Conservation (phyloP, 1,140 invertebrate genomes). For the Drosophila jambulina region DNA sequence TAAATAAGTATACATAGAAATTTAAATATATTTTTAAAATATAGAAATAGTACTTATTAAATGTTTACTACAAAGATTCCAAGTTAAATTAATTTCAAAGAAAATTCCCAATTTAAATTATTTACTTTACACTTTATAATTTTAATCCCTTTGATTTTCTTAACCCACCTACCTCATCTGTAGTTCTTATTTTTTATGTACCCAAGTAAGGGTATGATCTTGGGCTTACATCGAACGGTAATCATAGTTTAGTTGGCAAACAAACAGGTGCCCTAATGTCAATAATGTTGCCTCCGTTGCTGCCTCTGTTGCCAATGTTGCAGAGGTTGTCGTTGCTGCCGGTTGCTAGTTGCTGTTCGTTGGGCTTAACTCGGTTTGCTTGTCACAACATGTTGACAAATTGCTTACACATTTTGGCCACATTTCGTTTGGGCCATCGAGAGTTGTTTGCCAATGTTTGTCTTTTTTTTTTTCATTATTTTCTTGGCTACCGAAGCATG, state of each 20-base stretch:
- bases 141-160: too few species aligned
- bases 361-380: conserved; percentile 43
- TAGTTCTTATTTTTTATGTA: too few species aligned
- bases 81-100: too few species aligned
- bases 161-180: too few species aligned
- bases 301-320: conserved; percentile 22
- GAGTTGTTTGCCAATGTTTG: conserved; percentile 46
- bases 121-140: too few species aligned
- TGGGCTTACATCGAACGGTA: conserved; percentile 60
- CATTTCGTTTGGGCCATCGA: conserved; percentile 46
- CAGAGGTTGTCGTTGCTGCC: conserved; percentile 22
- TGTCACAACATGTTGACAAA: conserved; percentile 81
- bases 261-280: conserved; percentile 82
- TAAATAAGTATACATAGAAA: too few species aligned
- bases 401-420: conserved; percentile 80
- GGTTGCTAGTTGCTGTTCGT: conserved; percentile 26
- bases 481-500: conserved; percentile 65
- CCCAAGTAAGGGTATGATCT: conserved; percentile 26
- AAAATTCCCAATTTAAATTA: too few species aligned
- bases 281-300: conserved; percentile 64
- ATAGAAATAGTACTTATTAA: too few species aligned
- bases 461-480: conserved; percentile 1
- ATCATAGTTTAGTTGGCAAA: conserved; percentile 78
- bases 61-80: too few species aligned
- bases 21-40: too few species aligned